Percentiles rank a stretch among this genome's conserved stretches.
Evolutionary conservation across 2,888 invertebrate genomes (phyloP).

Genomic region (Pseudococcus viburni): DNA sequence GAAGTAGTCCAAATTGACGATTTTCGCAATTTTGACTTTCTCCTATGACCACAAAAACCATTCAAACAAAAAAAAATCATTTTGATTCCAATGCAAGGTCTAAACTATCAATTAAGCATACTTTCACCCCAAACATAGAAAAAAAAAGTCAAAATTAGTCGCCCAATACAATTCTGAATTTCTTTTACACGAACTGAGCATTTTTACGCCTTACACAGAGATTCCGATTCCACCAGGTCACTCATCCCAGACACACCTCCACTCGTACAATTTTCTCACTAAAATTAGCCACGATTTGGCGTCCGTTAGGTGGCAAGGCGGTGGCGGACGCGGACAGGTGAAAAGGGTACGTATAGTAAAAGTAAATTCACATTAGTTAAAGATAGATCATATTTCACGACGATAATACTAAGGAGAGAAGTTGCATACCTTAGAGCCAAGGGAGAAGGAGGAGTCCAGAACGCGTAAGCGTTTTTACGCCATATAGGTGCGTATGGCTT

Average conservation of each 20-base stretch:
- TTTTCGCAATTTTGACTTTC: no score
- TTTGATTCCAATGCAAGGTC: no score
- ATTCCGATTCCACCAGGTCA: neutral
- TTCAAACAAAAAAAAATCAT: no score
- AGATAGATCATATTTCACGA: conserved; percentile 13
- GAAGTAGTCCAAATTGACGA: no score
- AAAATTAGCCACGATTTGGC: neutral
- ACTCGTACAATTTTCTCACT: neutral
- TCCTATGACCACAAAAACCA: no score
- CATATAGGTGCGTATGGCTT: neutral
- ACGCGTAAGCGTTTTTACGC: neutral
- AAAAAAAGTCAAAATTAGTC: no score
- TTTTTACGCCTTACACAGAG: no score
- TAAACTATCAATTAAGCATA: no score
- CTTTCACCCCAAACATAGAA: no score
- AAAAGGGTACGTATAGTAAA: neutral
- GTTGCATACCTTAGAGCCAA: neutral
- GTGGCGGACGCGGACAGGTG: neutral
- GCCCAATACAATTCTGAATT: no score
- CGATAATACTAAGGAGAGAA: neutral
- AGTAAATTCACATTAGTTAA: neutral
- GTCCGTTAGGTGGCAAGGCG: neutral
- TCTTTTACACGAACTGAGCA: no score
- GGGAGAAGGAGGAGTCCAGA: neutral
- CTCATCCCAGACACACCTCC: neutral